Percentiles rank a stretch among this genome's conserved stretches.
phyloP scores from a whole-genome alignment of 2,888 invertebrate species.

The Sesamia inferens region DNA sequence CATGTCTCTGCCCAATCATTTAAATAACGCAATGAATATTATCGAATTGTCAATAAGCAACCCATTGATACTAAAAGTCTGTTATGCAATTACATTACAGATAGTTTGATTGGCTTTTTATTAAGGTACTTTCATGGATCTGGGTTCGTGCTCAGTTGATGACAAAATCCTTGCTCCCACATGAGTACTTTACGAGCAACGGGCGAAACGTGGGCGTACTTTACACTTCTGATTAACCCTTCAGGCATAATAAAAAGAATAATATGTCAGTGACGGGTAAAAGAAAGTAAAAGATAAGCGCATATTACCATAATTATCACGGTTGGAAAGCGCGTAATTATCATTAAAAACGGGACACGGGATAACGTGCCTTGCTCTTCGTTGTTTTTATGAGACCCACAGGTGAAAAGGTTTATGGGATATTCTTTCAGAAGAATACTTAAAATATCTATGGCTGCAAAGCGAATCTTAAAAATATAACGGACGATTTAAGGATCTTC shows the following conservation, averaged over 20 bases:
- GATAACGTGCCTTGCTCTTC: slow-evolving; percentile 16
- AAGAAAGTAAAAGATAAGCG: slow-evolving; percentile 25
- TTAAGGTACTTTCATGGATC: too few relatives aligned
- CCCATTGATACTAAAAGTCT: too few relatives aligned
- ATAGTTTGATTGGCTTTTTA: too few relatives aligned
- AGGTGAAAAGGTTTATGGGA: neutral
- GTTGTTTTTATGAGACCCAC: slow-evolving; percentile 22
- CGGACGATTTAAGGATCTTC: too few relatives aligned
- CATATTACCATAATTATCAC: slow-evolving; percentile 29
- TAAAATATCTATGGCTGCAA: neutral
- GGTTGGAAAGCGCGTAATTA: slow-evolving; percentile 25
- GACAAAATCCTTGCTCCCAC: neutral
- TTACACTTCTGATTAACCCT: too few relatives aligned
- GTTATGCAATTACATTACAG: too few relatives aligned
- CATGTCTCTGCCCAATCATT: too few relatives aligned
- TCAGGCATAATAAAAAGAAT: neutral
- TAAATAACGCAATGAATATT: too few relatives aligned
- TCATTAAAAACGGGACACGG: slow-evolving; percentile 13
- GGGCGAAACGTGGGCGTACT: neutral
- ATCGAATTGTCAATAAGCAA: too few relatives aligned
- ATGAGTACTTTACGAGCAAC: neutral
- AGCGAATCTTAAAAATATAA: neutral
- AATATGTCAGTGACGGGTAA: neutral
- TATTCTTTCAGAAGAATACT: neutral
- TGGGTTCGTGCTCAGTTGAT: neutral